Conservation (phyloP, 64 coral and sea anemone genomes). For the Pachyseris speciosa region DNA sequence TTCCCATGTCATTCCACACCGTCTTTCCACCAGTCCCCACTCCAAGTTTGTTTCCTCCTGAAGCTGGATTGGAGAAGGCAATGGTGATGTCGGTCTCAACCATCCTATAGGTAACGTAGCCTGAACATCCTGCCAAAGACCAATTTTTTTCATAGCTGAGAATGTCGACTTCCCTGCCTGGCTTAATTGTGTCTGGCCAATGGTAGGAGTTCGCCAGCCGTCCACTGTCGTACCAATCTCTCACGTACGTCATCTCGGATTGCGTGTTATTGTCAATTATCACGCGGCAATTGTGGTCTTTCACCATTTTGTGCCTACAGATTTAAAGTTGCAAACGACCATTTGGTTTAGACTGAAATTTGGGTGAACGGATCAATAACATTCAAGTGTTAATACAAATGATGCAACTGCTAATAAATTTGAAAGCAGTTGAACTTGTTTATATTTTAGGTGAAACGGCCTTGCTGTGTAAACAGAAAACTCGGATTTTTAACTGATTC, state of each 20-base stretch:
- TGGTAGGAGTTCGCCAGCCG: slow-evolving; percentile 8
- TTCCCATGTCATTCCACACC: slow-evolving; percentile 51
- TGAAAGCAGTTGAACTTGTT: no score
- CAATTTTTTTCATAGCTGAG: slow-evolving; percentile 60
- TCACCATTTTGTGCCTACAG: slow-evolving; percentile 44
- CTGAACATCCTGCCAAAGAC: slow-evolving; percentile 25
- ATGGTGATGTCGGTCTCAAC: slow-evolving; percentile 32
- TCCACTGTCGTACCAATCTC: slow-evolving; percentile 51
- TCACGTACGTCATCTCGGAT: slow-evolving; percentile 21
- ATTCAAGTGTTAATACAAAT: no score
- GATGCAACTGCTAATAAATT: no score
- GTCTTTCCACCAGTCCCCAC: slow-evolving; percentile 27
- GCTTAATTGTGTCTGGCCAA: background rate
- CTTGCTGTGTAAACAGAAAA: no score
- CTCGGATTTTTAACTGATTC: no score
- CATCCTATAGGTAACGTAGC: slow-evolving; percentile 46
- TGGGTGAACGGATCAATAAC: no score
- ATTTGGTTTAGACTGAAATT: no score
- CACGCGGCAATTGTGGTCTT: slow-evolving; percentile 29
- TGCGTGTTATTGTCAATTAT: slow-evolving; percentile 17
- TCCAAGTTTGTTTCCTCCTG: slow-evolving; percentile 58
- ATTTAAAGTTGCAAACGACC: no score
- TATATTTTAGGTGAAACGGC: no score
- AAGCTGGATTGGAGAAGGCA: slow-evolving; percentile 57
- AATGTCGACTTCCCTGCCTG: background rate